These are phyloP conservation scores for Drosophila atroscutellata DNA, from an alignment of 2,888 invertebrate species.

Conservation along the genomic window DNA sequence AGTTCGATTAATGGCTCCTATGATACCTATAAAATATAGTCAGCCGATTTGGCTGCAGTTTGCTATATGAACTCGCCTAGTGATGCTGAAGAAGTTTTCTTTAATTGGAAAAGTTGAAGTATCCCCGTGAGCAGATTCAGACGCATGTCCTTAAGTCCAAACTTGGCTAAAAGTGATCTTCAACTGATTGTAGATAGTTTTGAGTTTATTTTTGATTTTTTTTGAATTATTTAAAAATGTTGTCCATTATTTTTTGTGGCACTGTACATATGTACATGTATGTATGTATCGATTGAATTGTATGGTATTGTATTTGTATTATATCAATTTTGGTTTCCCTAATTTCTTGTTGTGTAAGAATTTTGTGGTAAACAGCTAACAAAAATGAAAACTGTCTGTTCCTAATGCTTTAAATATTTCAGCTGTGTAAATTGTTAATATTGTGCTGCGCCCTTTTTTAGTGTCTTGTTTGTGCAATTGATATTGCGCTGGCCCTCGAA, in stretches of 20 bases:
- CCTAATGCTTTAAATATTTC: conserved; percentile 61
- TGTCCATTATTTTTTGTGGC: conserved; percentile 10
- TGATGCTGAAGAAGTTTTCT: background rate
- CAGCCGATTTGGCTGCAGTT: background rate
- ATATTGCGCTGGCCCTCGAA: conserved; percentile 36
- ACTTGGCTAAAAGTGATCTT: background rate
- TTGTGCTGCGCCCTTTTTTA: conserved; percentile 49
- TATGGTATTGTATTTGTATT: conserved; percentile 33
- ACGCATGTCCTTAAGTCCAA: background rate
- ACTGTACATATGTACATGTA: conserved; percentile 48
- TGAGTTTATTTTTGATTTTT: background rate
- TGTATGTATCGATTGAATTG: conserved; percentile 24
- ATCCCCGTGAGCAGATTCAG: background rate
- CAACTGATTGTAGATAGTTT: conserved; percentile 5
- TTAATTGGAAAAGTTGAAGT: background rate
- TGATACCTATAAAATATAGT: background rate
- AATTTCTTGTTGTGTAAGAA: conserved; percentile 38
- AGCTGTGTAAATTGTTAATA: conserved; percentile 58
- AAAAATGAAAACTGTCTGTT: conserved; percentile 41
- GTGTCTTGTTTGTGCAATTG: conserved; percentile 53
- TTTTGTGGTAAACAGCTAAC: conserved; percentile 17
- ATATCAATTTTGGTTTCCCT: conserved; percentile 8
- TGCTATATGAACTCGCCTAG: background rate
- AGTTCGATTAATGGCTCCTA: background rate
- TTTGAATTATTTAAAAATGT: background rate